A percentile compares a stretch with the other conserved stretches of the same genome.
Conservation (phyloP, 2,797 vertebrate genomes). For the Astyanax mexicanus region DNA sequence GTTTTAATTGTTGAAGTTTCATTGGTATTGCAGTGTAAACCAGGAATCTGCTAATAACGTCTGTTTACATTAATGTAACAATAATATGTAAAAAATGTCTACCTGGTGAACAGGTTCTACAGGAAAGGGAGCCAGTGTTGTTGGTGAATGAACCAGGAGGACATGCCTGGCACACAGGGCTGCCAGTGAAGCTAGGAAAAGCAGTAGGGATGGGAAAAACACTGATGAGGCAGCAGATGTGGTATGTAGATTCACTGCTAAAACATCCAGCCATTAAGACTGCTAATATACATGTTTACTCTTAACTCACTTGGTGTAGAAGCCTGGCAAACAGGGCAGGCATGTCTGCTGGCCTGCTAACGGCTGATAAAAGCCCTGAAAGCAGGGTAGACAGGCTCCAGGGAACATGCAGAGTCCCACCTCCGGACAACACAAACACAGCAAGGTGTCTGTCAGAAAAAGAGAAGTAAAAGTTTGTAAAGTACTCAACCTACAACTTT, state of each 20-base stretch:
- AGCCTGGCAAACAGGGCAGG: constrained; percentile 81
- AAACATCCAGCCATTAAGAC: not conserved
- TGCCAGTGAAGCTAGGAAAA: constrained; percentile 75
- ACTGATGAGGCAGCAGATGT: not conserved
- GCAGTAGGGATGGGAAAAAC: not conserved
- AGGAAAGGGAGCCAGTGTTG: constrained; percentile 74
- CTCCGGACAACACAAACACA: constrained; percentile 80
- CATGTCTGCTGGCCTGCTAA: constrained; percentile 77
- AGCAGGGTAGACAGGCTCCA: constrained; percentile 78
- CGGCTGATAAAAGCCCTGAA: constrained; percentile 81
- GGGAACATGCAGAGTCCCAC: constrained; percentile 76
- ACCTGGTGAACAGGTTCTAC: constrained; percentile 83
- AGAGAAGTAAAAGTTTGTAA: not conserved
- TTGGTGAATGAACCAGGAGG: constrained; percentile 79
- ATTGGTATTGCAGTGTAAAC: no score
- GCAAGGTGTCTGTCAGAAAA: constrained; percentile 71
- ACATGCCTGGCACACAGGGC: constrained; percentile 80
- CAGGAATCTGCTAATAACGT: not conserved
- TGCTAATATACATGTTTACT: not conserved
- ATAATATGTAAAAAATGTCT: constrained; percentile 31
- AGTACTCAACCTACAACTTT: not conserved
- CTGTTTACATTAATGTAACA: not conserved
- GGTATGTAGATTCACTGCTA: not conserved
- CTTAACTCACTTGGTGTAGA: constrained; percentile 80
- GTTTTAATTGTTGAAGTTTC: not conserved